phyloP scores from a whole-genome alignment of 2,113 vertebrate species.

The Carassius gibelio region DNA sequence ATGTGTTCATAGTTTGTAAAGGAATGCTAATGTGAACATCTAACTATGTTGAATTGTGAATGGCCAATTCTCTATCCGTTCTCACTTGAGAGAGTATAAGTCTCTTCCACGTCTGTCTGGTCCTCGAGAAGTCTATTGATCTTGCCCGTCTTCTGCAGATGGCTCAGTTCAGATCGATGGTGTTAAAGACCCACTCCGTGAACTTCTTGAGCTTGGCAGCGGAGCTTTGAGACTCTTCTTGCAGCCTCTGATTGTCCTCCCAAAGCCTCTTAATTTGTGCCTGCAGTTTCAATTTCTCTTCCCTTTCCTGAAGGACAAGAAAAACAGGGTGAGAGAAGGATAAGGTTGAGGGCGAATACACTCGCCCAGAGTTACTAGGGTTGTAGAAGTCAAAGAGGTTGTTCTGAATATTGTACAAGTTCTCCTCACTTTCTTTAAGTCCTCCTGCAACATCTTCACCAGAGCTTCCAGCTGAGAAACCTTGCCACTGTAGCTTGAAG shows the following conservation, averaged over 20 bases:
- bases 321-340: background rate
- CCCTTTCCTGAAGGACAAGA: slow-evolving; percentile 82
- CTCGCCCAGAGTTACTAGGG: background rate
- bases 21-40: slow-evolving; percentile 8
- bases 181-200: slow-evolving; percentile 99
- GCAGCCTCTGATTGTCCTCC: slow-evolving; percentile 95
- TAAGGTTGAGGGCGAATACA: slow-evolving; percentile 20
- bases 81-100: background rate
- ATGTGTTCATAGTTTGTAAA: background rate
- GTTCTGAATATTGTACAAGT: background rate
- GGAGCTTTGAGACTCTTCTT: slow-evolving; percentile 95
- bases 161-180: slow-evolving; percentile 96
- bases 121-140: background rate
- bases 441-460: slow-evolving; percentile 95
- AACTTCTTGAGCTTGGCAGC: slow-evolving; percentile 98
- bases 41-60: slow-evolving; percentile 21
- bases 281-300: slow-evolving; percentile 92
- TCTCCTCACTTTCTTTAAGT: slow-evolving; percentile 89
- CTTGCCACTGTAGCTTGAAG: slow-evolving; percentile 90
- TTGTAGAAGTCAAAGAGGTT: background rate
- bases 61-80: background rate
- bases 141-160: background rate
- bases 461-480: slow-evolving; percentile 93
- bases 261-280: slow-evolving; percentile 92
- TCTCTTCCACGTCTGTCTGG: slow-evolving; percentile 12